Conservation (phyloP, 2,797 vertebrate species). For the Rhyacichthys aspro region DNA sequence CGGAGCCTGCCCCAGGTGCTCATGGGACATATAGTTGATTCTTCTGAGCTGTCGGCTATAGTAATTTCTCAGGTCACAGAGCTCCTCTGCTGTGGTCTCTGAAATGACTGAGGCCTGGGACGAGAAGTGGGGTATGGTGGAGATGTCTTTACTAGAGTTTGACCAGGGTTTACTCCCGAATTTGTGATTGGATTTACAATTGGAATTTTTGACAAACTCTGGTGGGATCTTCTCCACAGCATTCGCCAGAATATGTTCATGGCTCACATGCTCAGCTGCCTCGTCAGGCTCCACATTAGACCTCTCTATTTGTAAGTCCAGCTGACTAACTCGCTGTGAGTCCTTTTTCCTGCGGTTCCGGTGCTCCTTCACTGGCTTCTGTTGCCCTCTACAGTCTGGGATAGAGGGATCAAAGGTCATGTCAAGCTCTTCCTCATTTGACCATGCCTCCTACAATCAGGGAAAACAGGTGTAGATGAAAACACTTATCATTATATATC, state of each 20-base stretch:
- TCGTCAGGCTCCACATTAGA: no score
- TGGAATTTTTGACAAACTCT: no score
- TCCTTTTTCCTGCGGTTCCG: slow-evolving; percentile 59
- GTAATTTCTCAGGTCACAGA: slow-evolving; percentile 74
- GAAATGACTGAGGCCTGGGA: slow-evolving; percentile 77
- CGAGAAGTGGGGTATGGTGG: slow-evolving; percentile 41
- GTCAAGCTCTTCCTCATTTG: slow-evolving; percentile 13
- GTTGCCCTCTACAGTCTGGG: slow-evolving; percentile 20
- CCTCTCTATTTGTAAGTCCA: no score
- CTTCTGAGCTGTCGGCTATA: slow-evolving; percentile 76
- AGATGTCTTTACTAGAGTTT: not conserved
- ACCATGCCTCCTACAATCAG: slow-evolving; percentile 47
- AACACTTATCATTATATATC: no score
- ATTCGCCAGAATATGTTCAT: no score
- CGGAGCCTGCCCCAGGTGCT: slow-evolving; percentile 64
- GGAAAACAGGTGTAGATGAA: slow-evolving; percentile 12
- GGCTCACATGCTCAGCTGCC: no score
- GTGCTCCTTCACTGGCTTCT: slow-evolving; percentile 66
- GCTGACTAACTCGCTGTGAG: slow-evolving; percentile 2
- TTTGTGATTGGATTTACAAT: no score
- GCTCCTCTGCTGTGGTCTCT: slow-evolving; percentile 73
- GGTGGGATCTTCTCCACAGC: no score
- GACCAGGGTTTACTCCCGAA: no score
- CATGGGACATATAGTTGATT: slow-evolving; percentile 80
- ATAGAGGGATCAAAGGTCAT: slow-evolving; percentile 14